A percentile compares a stretch with the other conserved stretches of the same genome.
phyloP scores from a whole-genome alignment of 1,140 invertebrate species.

The Drosophila sucinea region DNA sequence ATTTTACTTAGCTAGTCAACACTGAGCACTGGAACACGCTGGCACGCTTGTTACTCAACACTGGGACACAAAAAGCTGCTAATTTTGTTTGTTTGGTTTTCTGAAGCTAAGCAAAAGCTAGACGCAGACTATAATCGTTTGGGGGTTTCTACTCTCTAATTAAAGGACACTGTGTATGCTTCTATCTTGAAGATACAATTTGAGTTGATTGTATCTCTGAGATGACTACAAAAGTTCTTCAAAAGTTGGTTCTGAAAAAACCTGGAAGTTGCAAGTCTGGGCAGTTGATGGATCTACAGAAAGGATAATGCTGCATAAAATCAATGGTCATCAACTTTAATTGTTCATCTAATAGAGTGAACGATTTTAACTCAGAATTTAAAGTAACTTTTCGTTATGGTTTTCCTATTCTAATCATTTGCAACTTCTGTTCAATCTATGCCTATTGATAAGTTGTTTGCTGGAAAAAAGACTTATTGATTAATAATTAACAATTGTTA shows the following conservation, averaged over 20 bases:
- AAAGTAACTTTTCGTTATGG: too few species aligned
- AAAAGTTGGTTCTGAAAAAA: slow-evolving; percentile 64
- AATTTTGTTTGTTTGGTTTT: slow-evolving; percentile 22
- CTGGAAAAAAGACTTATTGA: slow-evolving; percentile 65
- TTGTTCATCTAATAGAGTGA: too few species aligned
- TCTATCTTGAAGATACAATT: slow-evolving; percentile 72
- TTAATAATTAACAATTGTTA: slow-evolving; percentile 36
- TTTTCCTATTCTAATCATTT: not conserved
- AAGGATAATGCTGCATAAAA: not conserved
- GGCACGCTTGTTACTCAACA: slow-evolving; percentile 53
- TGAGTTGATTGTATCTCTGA: slow-evolving; percentile 60
- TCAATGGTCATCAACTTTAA: not conserved
- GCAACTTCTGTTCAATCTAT: not conserved
- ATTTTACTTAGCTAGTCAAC: slow-evolving; percentile 33
- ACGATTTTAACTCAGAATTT: too few species aligned
- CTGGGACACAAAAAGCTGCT: slow-evolving; percentile 55
- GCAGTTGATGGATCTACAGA: slow-evolving; percentile 82
- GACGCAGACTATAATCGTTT: slow-evolving; percentile 2
- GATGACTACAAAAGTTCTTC: slow-evolving; percentile 45
- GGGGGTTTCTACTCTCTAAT: not conserved
- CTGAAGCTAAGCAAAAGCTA: slow-evolving; percentile 54
- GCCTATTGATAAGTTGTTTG: slow-evolving; percentile 20
- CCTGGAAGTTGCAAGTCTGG: slow-evolving; percentile 82
- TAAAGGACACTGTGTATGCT: slow-evolving; percentile 8
- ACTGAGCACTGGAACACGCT: slow-evolving; percentile 26